Percentiles rank a stretch among this genome's conserved stretches.
Conservation (phyloP, 92 coral and sea anemone genomes). For the Palythoa grandis region DNA sequence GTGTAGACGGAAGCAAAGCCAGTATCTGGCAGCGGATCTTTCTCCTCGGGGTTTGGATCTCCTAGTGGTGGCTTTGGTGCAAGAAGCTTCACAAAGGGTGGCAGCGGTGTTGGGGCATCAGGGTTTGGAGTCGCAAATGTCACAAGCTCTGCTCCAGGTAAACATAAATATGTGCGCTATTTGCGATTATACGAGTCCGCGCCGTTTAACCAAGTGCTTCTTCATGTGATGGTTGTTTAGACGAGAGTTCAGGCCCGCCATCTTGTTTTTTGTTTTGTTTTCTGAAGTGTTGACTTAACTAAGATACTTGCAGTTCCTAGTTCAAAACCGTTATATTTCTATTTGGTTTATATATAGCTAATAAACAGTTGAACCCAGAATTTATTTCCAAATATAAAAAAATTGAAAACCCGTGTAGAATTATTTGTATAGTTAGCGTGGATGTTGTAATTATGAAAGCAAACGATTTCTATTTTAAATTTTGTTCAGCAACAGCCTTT, state of each 20-base stretch:
- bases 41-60: constrained; percentile 68
- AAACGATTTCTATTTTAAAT: not conserved
- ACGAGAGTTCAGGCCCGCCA: no score
- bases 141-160: constrained; percentile 28
- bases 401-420: no score
- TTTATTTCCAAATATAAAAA: no score
- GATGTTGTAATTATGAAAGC: not conserved
- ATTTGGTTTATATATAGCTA: no score
- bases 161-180: not conserved
- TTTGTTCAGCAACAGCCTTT: not conserved
- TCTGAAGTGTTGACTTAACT: no score
- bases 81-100: constrained; percentile 60
- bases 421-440: not conserved
- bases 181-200: not conserved
- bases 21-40: constrained; percentile 56
- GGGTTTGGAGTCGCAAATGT: constrained; percentile 62
- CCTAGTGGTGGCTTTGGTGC: constrained; percentile 64
- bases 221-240: no score
- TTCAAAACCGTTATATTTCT: no score
- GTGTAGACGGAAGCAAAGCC: constrained; percentile 52
- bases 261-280: no score
- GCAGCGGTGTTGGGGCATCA: constrained; percentile 62
- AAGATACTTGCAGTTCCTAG: no score
- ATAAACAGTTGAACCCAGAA: no score
- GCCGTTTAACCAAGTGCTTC: no score